Evolutionary conservation across 2,888 invertebrate species (phyloP).

Genomic region (Melanostoma mellinum): DNA sequence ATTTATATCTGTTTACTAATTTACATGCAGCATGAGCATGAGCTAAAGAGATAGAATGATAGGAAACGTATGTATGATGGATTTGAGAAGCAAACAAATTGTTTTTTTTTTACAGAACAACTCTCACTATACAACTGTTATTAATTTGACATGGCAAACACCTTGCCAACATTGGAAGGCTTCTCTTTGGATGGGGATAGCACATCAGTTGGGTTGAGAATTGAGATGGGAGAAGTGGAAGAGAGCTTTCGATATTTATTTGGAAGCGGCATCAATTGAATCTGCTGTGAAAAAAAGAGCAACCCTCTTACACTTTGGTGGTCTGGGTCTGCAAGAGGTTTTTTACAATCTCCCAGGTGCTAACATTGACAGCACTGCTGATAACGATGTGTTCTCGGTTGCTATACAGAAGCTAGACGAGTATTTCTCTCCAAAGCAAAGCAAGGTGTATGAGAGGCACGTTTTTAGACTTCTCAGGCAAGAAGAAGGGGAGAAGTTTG

Average conservation of each 20-base stretch:
- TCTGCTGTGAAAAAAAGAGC: conserved; percentile 26
- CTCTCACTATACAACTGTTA: conserved; percentile 15
- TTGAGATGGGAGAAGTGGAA: conserved; percentile 42
- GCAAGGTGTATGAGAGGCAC: conserved; percentile 25
- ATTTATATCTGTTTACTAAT: neutral
- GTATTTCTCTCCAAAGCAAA: conserved; percentile 25
- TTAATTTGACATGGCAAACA: conserved; percentile 15
- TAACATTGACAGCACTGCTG: conserved; percentile 4
- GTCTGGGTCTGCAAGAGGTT: conserved; percentile 23
- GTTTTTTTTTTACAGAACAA: conserved; percentile 7
- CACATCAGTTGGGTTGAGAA: conserved; percentile 21
- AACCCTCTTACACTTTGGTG: conserved; percentile 26
- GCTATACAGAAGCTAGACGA: conserved; percentile 13
- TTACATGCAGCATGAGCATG: conserved; percentile 7
- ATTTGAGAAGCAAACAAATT: neutral
- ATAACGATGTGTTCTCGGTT: conserved; percentile 16
- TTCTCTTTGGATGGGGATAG: conserved; percentile 19
- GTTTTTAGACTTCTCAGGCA: conserved; percentile 30
- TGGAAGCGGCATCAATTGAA: conserved; percentile 26
- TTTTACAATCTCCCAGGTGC: conserved; percentile 36
- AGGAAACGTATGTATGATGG: neutral
- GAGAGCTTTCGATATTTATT: conserved; percentile 13
- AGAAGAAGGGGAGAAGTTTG: conserved; percentile 18
- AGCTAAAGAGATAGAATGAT: neutral
- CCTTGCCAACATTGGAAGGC: conserved; percentile 19